Base-by-base conservation (phyloP, 2,888 invertebrate species). In the Hirudinaria manillensis region DNA sequence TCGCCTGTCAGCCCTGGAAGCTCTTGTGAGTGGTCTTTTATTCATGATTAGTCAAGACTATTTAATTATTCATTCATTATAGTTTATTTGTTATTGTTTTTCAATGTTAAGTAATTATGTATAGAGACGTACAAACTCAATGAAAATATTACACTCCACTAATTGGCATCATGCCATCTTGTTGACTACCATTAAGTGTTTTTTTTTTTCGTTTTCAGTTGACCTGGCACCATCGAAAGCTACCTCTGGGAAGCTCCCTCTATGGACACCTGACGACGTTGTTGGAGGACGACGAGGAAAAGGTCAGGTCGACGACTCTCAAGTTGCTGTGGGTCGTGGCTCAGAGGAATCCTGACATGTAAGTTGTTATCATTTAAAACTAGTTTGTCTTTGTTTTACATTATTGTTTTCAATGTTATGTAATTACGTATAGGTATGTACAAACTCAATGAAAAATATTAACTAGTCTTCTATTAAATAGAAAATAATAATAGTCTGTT, bases 241-340 rank as follows among this genome's bases (percentile, higher is more conserved):
- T 93, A 78, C 89, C 89, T 74, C 86, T 96, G n/a, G 90, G 91
- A 74, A 90, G 86, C 32, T 82, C 85, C 34, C 89, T 92, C 36
- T 91, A 91, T 80, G 86, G 88, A 29, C 89, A 89, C 82, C 90
- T 90, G 27, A 91, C 91, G 82, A 87, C 89, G 32, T 92, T 93
- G 1, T 88, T 96, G 70, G 89, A 90, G 34, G 97, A 97, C 85
- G 95, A 96, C 85, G 94, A 94, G 85, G 95, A 96, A 86, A 92
- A 93, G 82, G 96, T 96, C 0, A 88, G 96, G 74, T 89, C 92
- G 81, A 92, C 91, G 67, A 94, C 93, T 0, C 86, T 96, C 7
- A 91, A 91, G 82, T 87, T 97, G 36, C 89, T 97, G 61, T 93
- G 92, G 89, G 89, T 93, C 74, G 86, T 96, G 16, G 92, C 93